A percentile compares a stretch with the other conserved stretches of the same genome.
phyloP scores from a whole-genome alignment of 2,113 vertebrate species.

The Rhipidura dahli region DNA sequence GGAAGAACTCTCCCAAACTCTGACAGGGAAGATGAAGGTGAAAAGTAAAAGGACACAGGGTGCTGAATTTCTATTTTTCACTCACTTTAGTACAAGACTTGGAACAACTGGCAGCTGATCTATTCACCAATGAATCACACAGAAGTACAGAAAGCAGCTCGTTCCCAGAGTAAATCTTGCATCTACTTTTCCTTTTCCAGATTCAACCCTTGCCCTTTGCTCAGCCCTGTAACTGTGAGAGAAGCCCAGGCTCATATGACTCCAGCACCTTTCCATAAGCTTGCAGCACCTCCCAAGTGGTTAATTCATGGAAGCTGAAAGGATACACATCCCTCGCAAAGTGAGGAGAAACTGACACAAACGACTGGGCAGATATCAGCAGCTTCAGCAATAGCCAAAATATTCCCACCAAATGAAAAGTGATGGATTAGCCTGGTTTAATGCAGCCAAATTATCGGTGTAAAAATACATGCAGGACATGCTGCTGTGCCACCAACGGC shows the following conservation, averaged over 20 bases:
- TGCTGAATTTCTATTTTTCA: constrained; percentile 3
- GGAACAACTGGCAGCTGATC: neutral
- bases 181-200: neutral
- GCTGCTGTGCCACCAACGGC: constrained; percentile 24
- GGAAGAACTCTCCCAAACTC: neutral
- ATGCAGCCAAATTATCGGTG: constrained; percentile 7
- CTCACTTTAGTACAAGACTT: neutral
- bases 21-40: neutral
- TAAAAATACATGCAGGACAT: constrained; percentile 15
- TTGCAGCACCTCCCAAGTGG: neutral
- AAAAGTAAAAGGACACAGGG: neutral
- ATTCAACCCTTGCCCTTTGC: neutral
- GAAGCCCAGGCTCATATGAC: neutral
- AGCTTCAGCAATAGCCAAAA: constrained; percentile 4
- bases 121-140: neutral
- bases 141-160: neutral
- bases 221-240: neutral
- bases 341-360: neutral
- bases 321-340: neutral
- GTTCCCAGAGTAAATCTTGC: neutral
- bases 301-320: neutral
- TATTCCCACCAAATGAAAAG: neutral
- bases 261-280: neutral
- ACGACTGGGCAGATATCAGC: neutral
- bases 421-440: neutral